These are phyloP conservation scores for Moxostoma hubbsi DNA, from an alignment of 2,797 vertebrate species.

Conservation along the genomic window DNA sequence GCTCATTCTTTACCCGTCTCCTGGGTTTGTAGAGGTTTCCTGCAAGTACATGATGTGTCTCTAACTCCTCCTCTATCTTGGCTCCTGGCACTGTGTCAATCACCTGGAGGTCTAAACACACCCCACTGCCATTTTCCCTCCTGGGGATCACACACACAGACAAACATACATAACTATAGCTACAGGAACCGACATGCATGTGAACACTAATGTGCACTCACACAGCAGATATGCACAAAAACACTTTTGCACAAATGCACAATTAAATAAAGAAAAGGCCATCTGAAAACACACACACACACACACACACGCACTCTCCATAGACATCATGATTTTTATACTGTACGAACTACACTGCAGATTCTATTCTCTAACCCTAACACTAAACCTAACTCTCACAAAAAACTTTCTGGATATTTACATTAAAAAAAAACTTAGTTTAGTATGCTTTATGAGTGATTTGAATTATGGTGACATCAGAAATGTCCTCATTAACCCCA, in stretches of 20 bases:
- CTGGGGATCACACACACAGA: conserved; percentile 65
- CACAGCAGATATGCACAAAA: background rate
- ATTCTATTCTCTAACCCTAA: too few species aligned
- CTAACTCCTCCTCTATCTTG: conserved; percentile 88
- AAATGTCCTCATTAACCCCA: too few species aligned
- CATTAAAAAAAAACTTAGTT: too few species aligned
- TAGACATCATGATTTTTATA: too few species aligned
- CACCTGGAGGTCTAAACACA: conserved; percentile 94
- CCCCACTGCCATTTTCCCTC: conserved; percentile 92
- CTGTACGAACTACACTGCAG: too few species aligned
- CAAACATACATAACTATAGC: background rate
- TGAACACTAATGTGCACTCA: too few species aligned
- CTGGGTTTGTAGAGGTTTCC: conserved; percentile 94
- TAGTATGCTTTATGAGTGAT: too few species aligned
- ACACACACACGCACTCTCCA: too few species aligned
- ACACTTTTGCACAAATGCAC: conserved; percentile 5
- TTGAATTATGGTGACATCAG: too few species aligned
- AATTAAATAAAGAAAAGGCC: background rate
- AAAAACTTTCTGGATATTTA: too few species aligned
- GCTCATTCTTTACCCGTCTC: conserved; percentile 77
- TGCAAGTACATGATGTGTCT: conserved; percentile 90
- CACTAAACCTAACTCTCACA: too few species aligned
- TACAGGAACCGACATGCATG: background rate
- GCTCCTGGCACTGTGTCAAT: conserved; percentile 90
- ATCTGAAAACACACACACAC: background rate